These are phyloP conservation scores for Opisthocomus hoazin DNA, from an alignment of 2,113 vertebrate species.

Conservation along the genomic window DNA sequence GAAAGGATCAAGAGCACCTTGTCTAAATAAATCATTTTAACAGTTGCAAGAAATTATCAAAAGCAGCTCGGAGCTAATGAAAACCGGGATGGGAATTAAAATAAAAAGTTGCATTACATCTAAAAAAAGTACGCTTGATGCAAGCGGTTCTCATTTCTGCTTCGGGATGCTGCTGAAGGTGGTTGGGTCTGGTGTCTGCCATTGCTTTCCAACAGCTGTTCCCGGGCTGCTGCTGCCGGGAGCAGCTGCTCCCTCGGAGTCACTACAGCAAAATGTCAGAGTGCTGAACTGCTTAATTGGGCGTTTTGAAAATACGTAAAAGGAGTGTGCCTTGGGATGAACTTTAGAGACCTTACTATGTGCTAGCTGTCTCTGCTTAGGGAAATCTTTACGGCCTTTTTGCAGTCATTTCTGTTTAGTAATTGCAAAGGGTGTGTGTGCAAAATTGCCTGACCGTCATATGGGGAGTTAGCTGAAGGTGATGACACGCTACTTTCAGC, in stretches of 20 bases:
- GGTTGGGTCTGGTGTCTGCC: background rate
- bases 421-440: background rate
- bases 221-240: background rate
- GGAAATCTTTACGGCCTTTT: background rate
- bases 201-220: background rate
- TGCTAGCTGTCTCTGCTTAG: background rate
- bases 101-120: background rate
- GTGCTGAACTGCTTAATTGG: background rate
- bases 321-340: background rate
- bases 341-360: background rate
- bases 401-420: background rate
- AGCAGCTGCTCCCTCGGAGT: background rate
- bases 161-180: background rate
- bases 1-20: background rate
- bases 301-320: background rate
- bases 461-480: background rate
- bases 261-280: background rate
- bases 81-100: background rate
- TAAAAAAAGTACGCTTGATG: background rate
- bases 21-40: background rate
- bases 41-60: background rate
- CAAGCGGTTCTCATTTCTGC: background rate
- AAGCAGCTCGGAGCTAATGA: background rate
- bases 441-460: background rate
- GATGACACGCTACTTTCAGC: background rate